A percentile compares a stretch with the other conserved stretches of the same genome.
These are phyloP conservation scores for Xestia c-nigrum DNA, from an alignment of 2,888 invertebrate species.

Conservation along the genomic window DNA sequence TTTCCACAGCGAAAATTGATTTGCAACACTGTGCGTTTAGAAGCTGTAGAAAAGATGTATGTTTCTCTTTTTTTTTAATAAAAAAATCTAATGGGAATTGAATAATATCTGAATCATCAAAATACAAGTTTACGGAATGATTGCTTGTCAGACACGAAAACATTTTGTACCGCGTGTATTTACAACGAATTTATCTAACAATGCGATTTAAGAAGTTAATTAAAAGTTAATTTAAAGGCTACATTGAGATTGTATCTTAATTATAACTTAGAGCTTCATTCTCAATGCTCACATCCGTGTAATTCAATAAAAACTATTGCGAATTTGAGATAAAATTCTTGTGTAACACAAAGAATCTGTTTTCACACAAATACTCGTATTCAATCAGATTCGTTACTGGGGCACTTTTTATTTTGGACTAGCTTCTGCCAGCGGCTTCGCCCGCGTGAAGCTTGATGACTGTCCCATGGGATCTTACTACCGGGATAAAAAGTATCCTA, in stretches of 20 bases:
- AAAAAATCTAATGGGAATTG: neutral
- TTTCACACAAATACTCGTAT: neutral
- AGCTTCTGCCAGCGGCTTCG: too few relatives aligned
- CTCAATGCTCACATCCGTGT: conserved; percentile 31
- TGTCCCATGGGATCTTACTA: too few relatives aligned
- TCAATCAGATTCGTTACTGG: neutral
- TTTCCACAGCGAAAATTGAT: neutral
- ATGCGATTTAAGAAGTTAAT: conserved; percentile 43
- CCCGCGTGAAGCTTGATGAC: too few relatives aligned
- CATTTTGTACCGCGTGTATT: conserved; percentile 22
- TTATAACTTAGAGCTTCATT: conserved; percentile 30
- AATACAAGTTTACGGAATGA: neutral
- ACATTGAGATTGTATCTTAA: conserved; percentile 55
- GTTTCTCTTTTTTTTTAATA: too few relatives aligned
- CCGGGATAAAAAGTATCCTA: too few relatives aligned
- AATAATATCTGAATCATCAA: neutral
- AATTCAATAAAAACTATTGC: conserved; percentile 30
- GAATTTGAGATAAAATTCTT: conserved; percentile 2
- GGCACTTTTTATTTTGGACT: neutral
- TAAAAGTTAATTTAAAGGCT: conserved; percentile 53
- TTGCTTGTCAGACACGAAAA: conserved; percentile 17
- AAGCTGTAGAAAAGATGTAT: neutral
- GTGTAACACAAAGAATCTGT: neutral
- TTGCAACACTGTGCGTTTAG: neutral
- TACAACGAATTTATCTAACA: conserved; percentile 22